phyloP scores from a whole-genome alignment of 1,140 invertebrate species.

The Atopsyche davidsoni region DNA sequence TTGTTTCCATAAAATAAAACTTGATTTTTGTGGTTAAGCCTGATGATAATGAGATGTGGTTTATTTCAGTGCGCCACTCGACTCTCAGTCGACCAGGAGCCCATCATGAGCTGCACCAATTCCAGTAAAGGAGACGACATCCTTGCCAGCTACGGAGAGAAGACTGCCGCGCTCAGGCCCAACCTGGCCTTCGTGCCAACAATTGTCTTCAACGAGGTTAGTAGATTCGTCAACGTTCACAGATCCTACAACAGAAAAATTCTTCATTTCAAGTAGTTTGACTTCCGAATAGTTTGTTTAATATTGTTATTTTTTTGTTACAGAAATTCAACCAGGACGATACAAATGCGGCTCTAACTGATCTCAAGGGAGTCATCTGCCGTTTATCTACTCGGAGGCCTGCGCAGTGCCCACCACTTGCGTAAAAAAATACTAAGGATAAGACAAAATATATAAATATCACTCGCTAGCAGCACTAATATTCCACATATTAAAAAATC shows the following conservation, averaged over 20 bases:
- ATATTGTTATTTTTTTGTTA: constrained; percentile 8
- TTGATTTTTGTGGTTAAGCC: too few relatives aligned
- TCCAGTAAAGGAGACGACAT: constrained; percentile 47
- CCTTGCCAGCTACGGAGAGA: constrained; percentile 50
- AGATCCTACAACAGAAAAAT: too few relatives aligned
- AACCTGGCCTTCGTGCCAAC: constrained; percentile 56
- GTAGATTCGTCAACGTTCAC: too few relatives aligned
- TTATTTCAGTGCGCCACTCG: constrained; percentile 20
- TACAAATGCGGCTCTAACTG: constrained; percentile 18
- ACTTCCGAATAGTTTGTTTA: too few relatives aligned
- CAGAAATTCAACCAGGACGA: constrained; percentile 24
- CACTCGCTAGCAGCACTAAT: too few relatives aligned
- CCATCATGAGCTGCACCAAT: constrained; percentile 41
- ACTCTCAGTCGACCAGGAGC: constrained; percentile 24
- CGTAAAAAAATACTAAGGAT: too few relatives aligned
- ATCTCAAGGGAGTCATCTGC: constrained; percentile 26
- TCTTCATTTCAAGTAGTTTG: too few relatives aligned
- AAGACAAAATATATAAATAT: too few relatives aligned
- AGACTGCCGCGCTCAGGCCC: constrained; percentile 47
- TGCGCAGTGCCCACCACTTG: constrained; percentile 13
- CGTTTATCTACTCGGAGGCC: constrained; percentile 19
- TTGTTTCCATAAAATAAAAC: too few relatives aligned
- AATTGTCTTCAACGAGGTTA: constrained; percentile 51
- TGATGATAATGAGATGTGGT: background rate
- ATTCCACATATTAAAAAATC: too few relatives aligned